Evolutionary conservation across 2,888 invertebrate genomes (phyloP).

Genomic region (Serripes groenlandicus): DNA sequence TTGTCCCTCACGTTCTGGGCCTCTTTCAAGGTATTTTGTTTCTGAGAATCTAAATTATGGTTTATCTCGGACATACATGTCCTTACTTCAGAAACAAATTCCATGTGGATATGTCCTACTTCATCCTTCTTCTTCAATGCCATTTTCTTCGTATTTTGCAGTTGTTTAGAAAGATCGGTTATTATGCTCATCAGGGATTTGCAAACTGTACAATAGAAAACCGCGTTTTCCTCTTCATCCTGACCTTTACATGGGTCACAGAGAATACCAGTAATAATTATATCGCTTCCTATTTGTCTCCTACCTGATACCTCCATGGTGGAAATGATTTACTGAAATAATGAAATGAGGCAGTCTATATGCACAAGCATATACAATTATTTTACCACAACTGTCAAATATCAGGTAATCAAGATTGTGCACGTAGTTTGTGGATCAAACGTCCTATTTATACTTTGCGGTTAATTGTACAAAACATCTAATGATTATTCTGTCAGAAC

Average conservation of each 20-base stretch:
- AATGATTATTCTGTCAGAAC: too few species aligned
- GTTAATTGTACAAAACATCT: too few species aligned
- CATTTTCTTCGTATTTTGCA: not conserved
- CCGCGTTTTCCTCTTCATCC: not conserved
- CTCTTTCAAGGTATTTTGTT: not conserved
- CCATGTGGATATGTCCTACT: not conserved
- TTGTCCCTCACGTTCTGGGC: not conserved
- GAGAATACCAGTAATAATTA: not conserved
- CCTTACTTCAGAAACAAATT: not conserved
- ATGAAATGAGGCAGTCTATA: too few species aligned
- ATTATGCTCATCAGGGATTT: not conserved
- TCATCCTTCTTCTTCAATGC: not conserved
- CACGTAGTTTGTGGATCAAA: too few species aligned
- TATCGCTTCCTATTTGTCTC: not conserved
- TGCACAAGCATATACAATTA: too few species aligned
- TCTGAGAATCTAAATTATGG: not conserved
- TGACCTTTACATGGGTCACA: not conserved
- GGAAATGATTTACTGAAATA: too few species aligned
- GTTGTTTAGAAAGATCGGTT: not conserved
- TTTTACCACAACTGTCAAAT: too few species aligned
- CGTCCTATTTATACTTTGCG: too few species aligned
- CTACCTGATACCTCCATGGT: slow-evolving; percentile 3
- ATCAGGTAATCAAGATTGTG: too few species aligned
- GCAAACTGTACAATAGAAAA: not conserved
- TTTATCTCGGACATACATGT: not conserved